Conservation (phyloP, 2,888 invertebrate species). For the Drosophila kambysellisi region DNA sequence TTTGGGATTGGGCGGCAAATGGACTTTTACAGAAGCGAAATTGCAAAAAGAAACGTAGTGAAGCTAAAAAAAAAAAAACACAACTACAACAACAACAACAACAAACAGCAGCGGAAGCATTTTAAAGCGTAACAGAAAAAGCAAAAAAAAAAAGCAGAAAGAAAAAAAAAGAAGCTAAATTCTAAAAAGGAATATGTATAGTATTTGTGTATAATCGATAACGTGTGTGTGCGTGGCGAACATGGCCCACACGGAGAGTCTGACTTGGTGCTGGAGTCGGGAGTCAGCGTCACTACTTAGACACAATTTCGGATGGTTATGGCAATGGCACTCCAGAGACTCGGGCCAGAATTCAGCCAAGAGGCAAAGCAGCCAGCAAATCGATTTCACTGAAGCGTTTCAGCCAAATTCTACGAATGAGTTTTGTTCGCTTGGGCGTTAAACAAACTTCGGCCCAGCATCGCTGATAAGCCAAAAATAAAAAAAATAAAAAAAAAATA, state of each 20-base stretch:
- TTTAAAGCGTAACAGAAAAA: slow-evolving; percentile 73
- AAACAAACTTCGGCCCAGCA: slow-evolving; percentile 60
- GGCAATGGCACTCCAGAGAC: slow-evolving; percentile 83
- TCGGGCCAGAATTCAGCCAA: slow-evolving; percentile 2
- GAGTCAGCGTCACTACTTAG: slow-evolving; percentile 75
- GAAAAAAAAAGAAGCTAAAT: slow-evolving; percentile 41
- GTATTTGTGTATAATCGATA: slow-evolving; percentile 63
- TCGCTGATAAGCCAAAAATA: slow-evolving; percentile 65
- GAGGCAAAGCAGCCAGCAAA: slow-evolving; percentile 49
- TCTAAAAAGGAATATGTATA: slow-evolving; percentile 15
- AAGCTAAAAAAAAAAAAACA: slow-evolving; percentile 31
- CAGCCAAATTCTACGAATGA: slow-evolving; percentile 73
- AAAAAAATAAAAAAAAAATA: not conserved
- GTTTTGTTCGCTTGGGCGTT: slow-evolving; percentile 64
- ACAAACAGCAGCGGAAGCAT: slow-evolving; percentile 69
- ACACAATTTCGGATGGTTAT: slow-evolving; percentile 82
- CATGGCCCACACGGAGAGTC: slow-evolving; percentile 39
- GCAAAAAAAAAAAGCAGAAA: slow-evolving; percentile 42
- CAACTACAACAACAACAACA: slow-evolving; percentile 27
- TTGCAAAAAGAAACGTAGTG: slow-evolving; percentile 51
- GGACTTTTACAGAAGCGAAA: slow-evolving; percentile 71
- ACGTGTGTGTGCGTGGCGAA: slow-evolving; percentile 57
- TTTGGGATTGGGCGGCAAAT: slow-evolving; percentile 59
- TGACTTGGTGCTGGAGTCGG: slow-evolving; percentile 11
- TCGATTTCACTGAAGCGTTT: slow-evolving; percentile 74